phyloP scores from a whole-genome alignment of 2,888 invertebrate species.

The Oscheius sp. region DNA sequence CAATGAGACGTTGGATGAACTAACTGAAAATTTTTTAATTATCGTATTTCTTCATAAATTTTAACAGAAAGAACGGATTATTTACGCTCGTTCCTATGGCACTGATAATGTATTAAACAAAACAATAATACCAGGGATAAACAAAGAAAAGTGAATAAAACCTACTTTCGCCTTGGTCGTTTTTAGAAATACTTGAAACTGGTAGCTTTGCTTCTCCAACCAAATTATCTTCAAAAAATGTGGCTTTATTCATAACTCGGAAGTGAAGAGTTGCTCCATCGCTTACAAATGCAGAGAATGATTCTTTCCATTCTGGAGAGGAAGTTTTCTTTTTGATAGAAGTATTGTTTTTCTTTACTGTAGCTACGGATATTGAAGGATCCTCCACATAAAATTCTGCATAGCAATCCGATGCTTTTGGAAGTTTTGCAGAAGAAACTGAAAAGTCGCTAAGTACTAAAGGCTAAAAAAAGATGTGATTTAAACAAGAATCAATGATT shows the following conservation, averaged over 20 bases:
- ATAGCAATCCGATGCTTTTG: conserved; percentile 57
- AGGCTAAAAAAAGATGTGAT: no score
- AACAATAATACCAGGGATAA: not conserved
- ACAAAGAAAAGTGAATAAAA: not conserved
- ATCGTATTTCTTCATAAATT: not conserved
- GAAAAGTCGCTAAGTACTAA: no score
- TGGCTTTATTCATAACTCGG: conserved; percentile 62
- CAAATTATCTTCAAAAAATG: conserved; percentile 66
- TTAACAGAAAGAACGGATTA: not conserved
- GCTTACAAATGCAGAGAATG: conserved; percentile 52
- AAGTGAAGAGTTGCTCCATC: conserved; percentile 58
- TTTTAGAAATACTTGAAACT: conserved; percentile 58
- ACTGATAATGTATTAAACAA: not conserved
- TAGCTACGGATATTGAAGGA: conserved; percentile 27
- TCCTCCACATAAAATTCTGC: conserved; percentile 64
- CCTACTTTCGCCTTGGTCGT: conserved; percentile 67
- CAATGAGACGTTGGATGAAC: conserved; percentile 48
- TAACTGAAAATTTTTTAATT: conserved; percentile 47
- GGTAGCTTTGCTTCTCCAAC: conserved; percentile 63
- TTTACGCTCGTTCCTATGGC: not conserved
- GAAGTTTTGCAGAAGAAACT: conserved; percentile 60
- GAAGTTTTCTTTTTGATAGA: conserved; percentile 64
- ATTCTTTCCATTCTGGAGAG: conserved; percentile 68
- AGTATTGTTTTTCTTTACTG: conserved; percentile 53
- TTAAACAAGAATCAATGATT: no score